Base-by-base conservation (phyloP, 2,797 vertebrate genomes). In the Bradypodion pumilum region DNA sequence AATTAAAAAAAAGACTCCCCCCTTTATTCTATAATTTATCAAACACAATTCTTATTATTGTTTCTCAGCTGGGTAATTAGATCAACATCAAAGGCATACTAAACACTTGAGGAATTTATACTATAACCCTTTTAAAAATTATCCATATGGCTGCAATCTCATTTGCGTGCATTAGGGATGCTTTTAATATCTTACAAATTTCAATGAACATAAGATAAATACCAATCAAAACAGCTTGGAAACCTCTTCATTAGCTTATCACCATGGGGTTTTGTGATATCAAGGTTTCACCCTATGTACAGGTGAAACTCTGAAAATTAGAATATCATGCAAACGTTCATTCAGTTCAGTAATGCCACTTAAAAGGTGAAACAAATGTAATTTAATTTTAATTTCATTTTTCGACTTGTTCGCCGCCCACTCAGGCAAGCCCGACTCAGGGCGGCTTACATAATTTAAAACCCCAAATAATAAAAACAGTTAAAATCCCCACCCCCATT, bases 201-300 rank as follows among this genome's bases (percentile, higher is more conserved):
- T 66, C 74, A 44, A 75, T 70, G 5, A 72, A 81, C 76, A 7
- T 7, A 63, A 83, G 73, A 88, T 63, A 91, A 15, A 73, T 78
- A 84, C 12, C 74, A 12, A 68, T 49, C 68, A 74, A 85, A 90
- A 90, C 80, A 60, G 63, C 27, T 82, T 42, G 66, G 69, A 15
- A 59, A 80, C 69, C 85, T 86, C 79, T 44, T 83, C 79, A 86
- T 83, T 80, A 86, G 78, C 66, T 82, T 86, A 82, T 73, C 80
- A 86, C 85, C 85, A 82, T 46, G 80, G 19, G 59, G 40, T 21
- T 85, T 68, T 85, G 23, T 2, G 7, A 35, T 73, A 78, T 44
- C 25, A 84, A 84, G 85, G 84, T 16, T 85, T 29, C 80, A 0
- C 0, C 0, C 0, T 74, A 68, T 79, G 1, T n/a, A n/a, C n/a